Evolutionary conservation across 2,797 vertebrate genomes (phyloP).

Genomic region (Poliocrania exsul): DNA sequence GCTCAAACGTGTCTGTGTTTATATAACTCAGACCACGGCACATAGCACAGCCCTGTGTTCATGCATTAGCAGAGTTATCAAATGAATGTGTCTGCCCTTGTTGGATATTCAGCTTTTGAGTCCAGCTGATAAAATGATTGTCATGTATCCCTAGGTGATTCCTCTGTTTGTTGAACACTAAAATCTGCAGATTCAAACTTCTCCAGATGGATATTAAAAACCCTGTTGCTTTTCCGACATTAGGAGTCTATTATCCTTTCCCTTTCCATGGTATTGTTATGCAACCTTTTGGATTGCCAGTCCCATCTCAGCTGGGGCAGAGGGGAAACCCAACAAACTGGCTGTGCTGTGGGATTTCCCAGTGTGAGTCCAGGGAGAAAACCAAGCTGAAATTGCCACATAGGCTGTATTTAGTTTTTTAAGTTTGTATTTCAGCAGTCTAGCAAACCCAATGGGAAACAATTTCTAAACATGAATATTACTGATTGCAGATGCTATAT

Average conservation of each 20-base stretch:
- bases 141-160: neutral
- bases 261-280: neutral
- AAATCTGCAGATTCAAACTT: neutral
- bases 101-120: neutral
- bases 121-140: neutral
- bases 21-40: neutral
- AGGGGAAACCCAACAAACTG: neutral
- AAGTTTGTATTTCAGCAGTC: neutral
- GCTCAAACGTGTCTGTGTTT: neutral
- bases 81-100: neutral
- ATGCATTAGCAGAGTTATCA: neutral
- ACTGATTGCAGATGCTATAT: neutral
- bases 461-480: neutral
- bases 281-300: neutral
- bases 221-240: neutral
- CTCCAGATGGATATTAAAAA: neutral
- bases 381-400: neutral
- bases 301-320: rapidly evolving
- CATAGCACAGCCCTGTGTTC: neutral
- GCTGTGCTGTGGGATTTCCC: neutral
- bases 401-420: neutral
- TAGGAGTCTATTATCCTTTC: neutral
- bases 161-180: neutral
- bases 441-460: neutral
- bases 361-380: neutral